Percentiles rank a stretch among this genome's conserved stretches.
These are phyloP conservation scores for Lycocorax pyrrhopterus DNA, from an alignment of 2,113 vertebrate species.

Conservation along the genomic window DNA sequence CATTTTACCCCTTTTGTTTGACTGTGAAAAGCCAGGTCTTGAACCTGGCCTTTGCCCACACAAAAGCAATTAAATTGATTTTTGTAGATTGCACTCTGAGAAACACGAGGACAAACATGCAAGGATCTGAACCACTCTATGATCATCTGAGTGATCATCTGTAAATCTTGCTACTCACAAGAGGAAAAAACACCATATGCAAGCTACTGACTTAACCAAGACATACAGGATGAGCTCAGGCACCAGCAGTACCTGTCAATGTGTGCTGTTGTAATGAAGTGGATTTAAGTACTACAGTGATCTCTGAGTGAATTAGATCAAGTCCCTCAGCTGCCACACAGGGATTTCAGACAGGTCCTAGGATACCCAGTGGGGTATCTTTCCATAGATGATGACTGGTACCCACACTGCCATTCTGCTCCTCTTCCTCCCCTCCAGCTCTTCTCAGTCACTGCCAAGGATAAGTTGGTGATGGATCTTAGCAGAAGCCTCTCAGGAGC, in stretches of 20 bases:
- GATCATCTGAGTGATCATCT: not conserved
- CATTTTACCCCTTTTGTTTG: not conserved
- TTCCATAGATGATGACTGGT: not conserved
- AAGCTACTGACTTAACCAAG: not conserved
- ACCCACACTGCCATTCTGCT: not conserved
- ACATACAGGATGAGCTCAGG: not conserved
- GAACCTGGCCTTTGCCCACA: not conserved
- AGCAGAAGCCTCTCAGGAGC: not conserved
- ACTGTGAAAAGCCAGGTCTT: not conserved
- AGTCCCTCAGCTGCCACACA: not conserved
- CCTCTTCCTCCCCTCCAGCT: not conserved
- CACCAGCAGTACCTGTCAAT: not conserved
- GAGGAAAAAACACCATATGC: not conserved
- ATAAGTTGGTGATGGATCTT: not conserved
- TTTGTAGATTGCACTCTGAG: not conserved
- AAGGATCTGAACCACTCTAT: not conserved
- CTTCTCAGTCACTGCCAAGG: not conserved
- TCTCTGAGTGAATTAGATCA: not conserved
- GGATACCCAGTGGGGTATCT: not conserved
- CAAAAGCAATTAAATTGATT: not conserved
- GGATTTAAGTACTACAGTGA: not conserved
- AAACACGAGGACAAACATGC: not conserved
- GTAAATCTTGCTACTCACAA: not conserved
- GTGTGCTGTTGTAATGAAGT: not conserved
- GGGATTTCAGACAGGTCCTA: not conserved